Evolutionary conservation across 2,888 invertebrate genomes (phyloP).

Genomic region (Coenonympha arcania): DNA sequence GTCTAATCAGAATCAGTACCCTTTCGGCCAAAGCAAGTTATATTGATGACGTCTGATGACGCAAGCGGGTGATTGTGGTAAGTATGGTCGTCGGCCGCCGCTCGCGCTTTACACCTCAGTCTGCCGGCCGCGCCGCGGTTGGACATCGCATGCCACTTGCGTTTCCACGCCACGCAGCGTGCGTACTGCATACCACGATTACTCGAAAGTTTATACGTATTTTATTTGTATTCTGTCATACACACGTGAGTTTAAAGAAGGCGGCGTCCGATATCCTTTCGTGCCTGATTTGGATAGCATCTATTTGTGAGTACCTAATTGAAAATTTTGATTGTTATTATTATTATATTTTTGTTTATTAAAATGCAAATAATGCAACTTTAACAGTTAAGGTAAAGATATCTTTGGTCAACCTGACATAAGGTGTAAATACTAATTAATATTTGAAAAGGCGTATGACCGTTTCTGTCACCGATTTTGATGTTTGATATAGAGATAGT

Average conservation of each 20-base stretch:
- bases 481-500: too few species aligned
- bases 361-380: not conserved
- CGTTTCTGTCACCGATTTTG: too few species aligned
- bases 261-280: conserved; percentile 19
- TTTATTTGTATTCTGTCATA: conserved; percentile 55
- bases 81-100: conserved; percentile 26
- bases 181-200: conserved; percentile 26
- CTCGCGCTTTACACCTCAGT: conserved; percentile 44
- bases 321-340: not conserved
- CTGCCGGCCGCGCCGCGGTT: conserved; percentile 47
- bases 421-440: too few species aligned
- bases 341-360: not conserved
- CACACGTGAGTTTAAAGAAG: conserved; percentile 27
- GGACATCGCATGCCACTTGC: conserved; percentile 37
- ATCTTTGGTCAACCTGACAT: too few species aligned
- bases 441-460: too few species aligned
- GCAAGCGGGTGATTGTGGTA: conserved; percentile 27
- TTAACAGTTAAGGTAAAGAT: too few species aligned
- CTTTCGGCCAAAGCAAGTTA: conserved; percentile 1
- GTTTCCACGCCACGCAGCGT: conserved; percentile 39
- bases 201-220: conserved; percentile 57
- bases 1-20: not conserved
- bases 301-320: conserved; percentile 27
- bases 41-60: conserved; percentile 35
- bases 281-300: conserved; percentile 22